A percentile compares a stretch with the other conserved stretches of the same genome.
phyloP scores from a whole-genome alignment of 2,888 invertebrate genomes.

The Elysia crispata region DNA sequence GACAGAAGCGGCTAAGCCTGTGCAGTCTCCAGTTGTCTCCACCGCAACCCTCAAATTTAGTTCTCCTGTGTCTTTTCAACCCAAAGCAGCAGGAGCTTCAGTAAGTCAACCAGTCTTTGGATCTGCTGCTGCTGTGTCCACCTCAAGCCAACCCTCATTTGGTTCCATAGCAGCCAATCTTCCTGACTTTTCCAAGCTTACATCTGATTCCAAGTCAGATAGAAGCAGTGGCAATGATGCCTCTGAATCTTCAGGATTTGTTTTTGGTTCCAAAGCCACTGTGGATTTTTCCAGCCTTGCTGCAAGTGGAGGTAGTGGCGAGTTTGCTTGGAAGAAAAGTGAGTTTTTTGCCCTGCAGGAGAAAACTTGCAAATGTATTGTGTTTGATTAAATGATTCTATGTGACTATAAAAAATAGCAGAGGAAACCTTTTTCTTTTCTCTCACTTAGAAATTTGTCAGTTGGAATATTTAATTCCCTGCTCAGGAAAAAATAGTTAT shows the following conservation, averaged over 20 bases:
- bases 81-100: no score
- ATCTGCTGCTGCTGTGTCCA: background rate
- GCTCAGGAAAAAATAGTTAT: no score
- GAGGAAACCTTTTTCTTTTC: no score
- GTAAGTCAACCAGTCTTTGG: no score
- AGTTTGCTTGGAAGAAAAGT: conserved; percentile 47
- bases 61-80: no score
- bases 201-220: conserved; percentile 31
- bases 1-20: no score
- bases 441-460: no score
- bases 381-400: background rate
- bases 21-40: no score
- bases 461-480: no score
- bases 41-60: no score
- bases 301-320: conserved; percentile 17
- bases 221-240: background rate
- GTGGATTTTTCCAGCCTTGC: conserved; percentile 48
- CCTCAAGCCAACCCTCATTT: background rate
- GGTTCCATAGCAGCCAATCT: conserved; percentile 17
- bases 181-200: conserved; percentile 45
- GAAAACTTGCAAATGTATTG: background rate
- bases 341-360: conserved; percentile 9
- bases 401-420: no score
- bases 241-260: background rate
- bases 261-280: conserved; percentile 31